Percentiles rank a stretch among this genome's conserved stretches.
These are phyloP conservation scores for Andrena chrysosceles DNA, from an alignment of 2,888 invertebrate species.

Conservation along the genomic window DNA sequence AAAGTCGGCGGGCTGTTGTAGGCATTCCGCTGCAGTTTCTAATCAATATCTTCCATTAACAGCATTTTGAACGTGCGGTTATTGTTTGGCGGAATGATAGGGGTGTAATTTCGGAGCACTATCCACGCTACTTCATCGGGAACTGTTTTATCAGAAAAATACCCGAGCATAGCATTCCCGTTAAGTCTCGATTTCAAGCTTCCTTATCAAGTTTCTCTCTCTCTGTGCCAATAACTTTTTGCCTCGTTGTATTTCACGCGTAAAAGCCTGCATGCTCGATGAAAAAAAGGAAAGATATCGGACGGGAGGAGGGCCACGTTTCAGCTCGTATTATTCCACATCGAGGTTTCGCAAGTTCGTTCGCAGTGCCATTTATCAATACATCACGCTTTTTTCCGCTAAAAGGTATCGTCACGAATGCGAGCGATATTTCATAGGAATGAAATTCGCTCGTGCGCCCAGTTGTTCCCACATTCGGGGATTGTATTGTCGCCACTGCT, in stretches of 20 bases:
- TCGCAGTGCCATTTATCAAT: conserved; percentile 13
- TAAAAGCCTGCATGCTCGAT: background rate
- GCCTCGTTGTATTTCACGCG: background rate
- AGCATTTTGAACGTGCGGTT: too few relatives aligned
- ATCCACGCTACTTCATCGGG: too few relatives aligned
- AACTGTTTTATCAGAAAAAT: too few relatives aligned
- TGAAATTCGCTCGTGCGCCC: too few relatives aligned
- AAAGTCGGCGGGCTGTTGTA: background rate
- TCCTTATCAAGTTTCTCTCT: background rate
- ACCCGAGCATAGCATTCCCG: background rate
- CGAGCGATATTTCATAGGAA: conserved; percentile 26
- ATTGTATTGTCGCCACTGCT: background rate
- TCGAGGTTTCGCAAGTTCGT: conserved; percentile 5
- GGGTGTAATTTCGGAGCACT: too few relatives aligned
- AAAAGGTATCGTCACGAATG: conserved; percentile 12
- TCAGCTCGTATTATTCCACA: background rate
- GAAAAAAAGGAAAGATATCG: background rate
- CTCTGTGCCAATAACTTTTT: background rate
- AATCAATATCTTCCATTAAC: too few relatives aligned
- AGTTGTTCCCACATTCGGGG: background rate
- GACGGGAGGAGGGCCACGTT: background rate
- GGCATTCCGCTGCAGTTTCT: background rate
- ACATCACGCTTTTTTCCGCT: background rate
- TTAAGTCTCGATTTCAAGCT: background rate
- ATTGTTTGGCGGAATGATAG: too few relatives aligned